Evolutionary conservation across 1,140 invertebrate species (phyloP), one percentile per base, ranked within the genome.

Genomic region (Magallana gigas): DNA sequence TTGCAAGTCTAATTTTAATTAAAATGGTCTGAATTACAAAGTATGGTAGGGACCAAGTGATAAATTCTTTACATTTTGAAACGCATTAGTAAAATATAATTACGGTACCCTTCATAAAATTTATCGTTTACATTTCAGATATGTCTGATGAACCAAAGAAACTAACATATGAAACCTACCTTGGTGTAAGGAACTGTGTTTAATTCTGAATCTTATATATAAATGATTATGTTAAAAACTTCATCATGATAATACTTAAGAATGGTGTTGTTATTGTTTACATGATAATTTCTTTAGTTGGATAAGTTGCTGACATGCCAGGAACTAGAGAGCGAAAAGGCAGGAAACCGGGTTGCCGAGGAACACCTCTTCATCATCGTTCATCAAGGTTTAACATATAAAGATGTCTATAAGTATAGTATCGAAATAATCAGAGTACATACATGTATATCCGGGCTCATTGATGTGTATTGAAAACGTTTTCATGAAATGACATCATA

Each of bases 311-410:
- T 86, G 6, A 18, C n/a, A 7, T 36, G 85, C 8, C 76, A 82
- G 36, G 9, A 59, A 83, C 12, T 80, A 56, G 23, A 57, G 59
- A 86, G 76, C 29, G 76, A 86, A 57, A 60, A 62, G 6, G 82
- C 80, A 48, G 80, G 58, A 8, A 48, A 86, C 14, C 58, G 57
- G 14, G 76, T 60, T 5, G 76, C 82, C 29, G 76, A 86, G 29
- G 85, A 86, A 56, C 85, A 86, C 57, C 80, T 86, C 1, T 86
- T 86, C 29, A 86, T 86, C 2, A 64, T 82, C 18, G 71, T 86
- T 8, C 85, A 86, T 23, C 85, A 86, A 83, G 85, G 85, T 86
- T 23, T 11, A 23, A 23, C 23, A 23, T 23, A 23, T 23, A 23
- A 23, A 23, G 23, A 9, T 82, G 36, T 48, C 36, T 48, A 48